Percentiles rank a stretch among this genome's conserved stretches.
These are phyloP conservation scores for Caradrina clavipalpis DNA, from an alignment of 2,888 invertebrate species.

Conservation along the genomic window DNA sequence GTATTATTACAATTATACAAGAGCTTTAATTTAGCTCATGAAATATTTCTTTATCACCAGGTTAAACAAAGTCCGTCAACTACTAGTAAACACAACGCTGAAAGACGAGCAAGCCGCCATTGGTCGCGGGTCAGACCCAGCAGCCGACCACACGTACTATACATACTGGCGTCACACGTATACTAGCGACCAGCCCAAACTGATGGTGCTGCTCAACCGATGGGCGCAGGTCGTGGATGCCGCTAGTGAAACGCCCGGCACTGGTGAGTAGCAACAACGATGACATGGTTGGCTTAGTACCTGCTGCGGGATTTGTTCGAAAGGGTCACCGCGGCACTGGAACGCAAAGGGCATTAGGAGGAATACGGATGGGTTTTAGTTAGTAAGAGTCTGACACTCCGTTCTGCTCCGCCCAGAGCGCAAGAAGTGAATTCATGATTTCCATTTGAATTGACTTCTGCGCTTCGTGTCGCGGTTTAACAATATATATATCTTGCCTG, in stretches of 20 bases:
- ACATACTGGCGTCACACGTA: conserved; percentile 92
- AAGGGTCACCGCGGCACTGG: too few relatives aligned
- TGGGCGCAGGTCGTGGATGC: conserved; percentile 85
- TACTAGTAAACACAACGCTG: conserved; percentile 91
- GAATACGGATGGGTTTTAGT: too few relatives aligned
- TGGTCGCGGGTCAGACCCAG: conserved; percentile 67
- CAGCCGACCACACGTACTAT: conserved; percentile 89
- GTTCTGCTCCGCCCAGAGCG: too few relatives aligned
- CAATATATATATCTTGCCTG: too few relatives aligned
- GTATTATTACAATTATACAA: too few relatives aligned
- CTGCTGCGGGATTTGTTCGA: too few relatives aligned
- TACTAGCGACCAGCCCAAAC: conserved; percentile 92
- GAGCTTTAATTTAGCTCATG: neutral
- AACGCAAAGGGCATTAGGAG: too few relatives aligned
- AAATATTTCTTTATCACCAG: conserved; percentile 62
- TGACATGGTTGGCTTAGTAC: too few relatives aligned
- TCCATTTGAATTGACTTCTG: too few relatives aligned
- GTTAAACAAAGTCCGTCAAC: conserved; percentile 92
- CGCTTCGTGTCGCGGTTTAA: too few relatives aligned
- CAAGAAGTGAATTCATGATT: too few relatives aligned
- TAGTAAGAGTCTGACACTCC: too few relatives aligned
- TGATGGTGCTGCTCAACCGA: conserved; percentile 91
- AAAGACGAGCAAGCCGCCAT: conserved; percentile 85
- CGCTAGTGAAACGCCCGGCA: conserved; percentile 62
- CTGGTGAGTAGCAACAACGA: conserved; percentile 29